phyloP scores from a whole-genome alignment of 1,140 invertebrate genomes.

The Ceratina calcarata region DNA sequence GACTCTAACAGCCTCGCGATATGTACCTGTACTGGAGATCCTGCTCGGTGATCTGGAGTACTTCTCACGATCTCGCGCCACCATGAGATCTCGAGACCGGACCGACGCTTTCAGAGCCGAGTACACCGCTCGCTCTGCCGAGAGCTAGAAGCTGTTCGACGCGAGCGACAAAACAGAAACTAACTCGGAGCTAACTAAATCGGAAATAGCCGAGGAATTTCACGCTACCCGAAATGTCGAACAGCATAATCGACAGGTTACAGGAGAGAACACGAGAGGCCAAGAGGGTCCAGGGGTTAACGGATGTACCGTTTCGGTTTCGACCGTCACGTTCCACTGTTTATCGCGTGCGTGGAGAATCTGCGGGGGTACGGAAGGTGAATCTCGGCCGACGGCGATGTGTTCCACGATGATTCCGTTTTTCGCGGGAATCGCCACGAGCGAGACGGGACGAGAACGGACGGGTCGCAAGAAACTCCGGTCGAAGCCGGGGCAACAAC shows the following conservation, averaged over 20 bases:
- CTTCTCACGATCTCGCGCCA: constrained; percentile 70
- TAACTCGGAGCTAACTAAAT: neutral
- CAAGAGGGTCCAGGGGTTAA: constrained; percentile 2
- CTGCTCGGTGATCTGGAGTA: constrained; percentile 74
- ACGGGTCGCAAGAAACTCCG: constrained; percentile 17
- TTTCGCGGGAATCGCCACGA: constrained; percentile 32
- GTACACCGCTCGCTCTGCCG: neutral
- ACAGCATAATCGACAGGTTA: neutral
- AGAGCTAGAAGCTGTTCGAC: constrained; percentile 8
- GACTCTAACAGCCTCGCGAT: constrained; percentile 70
- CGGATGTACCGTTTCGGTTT: constrained; percentile 6
- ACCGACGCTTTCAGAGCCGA: constrained; percentile 7
- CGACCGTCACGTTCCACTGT: neutral
- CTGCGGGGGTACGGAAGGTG: constrained; percentile 35
- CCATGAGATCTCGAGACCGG: constrained; percentile 30
- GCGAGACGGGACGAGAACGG: constrained; percentile 21
- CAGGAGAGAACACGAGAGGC: neutral
- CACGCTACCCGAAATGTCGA: neutral
- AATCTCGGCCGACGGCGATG: constrained; percentile 15
- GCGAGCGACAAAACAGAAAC: neutral
- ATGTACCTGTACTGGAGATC: constrained; percentile 60
- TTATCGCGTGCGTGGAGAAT: constrained; percentile 18
- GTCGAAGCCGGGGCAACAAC: constrained; percentile 19
- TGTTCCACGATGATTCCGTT: constrained; percentile 13
- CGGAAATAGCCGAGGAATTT: neutral